These are phyloP conservation scores for Epinephelus lanceolatus DNA, from an alignment of 2,113 vertebrate genomes.

Conservation along the genomic window DNA sequence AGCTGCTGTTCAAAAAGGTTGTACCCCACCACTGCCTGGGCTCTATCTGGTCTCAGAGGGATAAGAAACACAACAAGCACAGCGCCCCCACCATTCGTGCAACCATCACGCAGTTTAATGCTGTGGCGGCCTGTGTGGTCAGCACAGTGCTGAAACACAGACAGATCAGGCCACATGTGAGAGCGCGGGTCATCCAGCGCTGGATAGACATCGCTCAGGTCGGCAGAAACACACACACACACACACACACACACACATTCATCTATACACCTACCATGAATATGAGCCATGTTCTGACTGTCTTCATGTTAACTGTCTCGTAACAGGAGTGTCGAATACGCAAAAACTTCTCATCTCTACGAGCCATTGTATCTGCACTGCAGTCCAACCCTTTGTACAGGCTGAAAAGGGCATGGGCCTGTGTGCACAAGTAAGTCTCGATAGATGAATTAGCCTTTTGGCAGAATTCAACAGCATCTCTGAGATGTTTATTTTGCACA, in stretches of 20 bases:
- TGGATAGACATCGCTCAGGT: constrained; percentile 97
- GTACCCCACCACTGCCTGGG: constrained; percentile 96
- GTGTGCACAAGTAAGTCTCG: constrained; percentile 90
- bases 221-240: constrained; percentile 22
- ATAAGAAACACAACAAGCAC: constrained; percentile 94
- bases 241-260: not conserved
- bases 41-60: constrained; percentile 93
- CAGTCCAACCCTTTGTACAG: constrained; percentile 96
- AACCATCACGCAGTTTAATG: constrained; percentile 96
- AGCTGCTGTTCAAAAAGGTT: constrained; percentile 95
- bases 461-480: not conserved
- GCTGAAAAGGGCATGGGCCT: constrained; percentile 92
- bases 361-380: constrained; percentile 93
- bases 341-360: constrained; percentile 96
- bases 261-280: not conserved
- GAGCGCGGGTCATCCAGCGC: constrained; percentile 93
- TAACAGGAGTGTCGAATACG: constrained; percentile 94
- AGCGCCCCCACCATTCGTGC: constrained; percentile 91
- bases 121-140: constrained; percentile 92
- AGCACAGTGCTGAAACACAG: constrained; percentile 89
- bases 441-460: not conserved
- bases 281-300: not conserved
- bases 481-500: not conserved
- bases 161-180: constrained; percentile 89
- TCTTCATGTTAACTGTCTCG: not conserved